Base-by-base conservation (phyloP, 2,797 vertebrate species). In the Hafferia zeledoni region DNA sequence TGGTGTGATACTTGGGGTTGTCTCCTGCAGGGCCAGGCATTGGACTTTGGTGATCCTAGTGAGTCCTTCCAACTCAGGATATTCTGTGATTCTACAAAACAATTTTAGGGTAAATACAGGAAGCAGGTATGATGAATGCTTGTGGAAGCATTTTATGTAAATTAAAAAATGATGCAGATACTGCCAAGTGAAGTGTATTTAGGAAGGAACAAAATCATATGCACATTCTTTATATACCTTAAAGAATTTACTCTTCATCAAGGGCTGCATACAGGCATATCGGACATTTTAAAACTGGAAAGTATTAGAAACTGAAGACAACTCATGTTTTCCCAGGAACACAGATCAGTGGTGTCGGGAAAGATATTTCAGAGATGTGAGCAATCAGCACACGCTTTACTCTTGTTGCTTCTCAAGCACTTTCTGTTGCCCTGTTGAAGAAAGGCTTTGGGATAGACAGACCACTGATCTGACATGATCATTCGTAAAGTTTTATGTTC, bases 111-210 rank as follows among this genome's bases (percentile, higher is more conserved):
- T 10, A 64, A 60, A 52, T 13, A 52, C 7, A 47, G 0, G 4
- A 71, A 84, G 5, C 18, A 46, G 20, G 12, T 75, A 39, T 20
- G 33, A 49, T 37, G 20, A 44, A 57, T 0, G 0, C 5, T 64
- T 24, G 9, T 68, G 57, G 28, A 13, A 3, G 1, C 4, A 35
- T 78, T 81, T 76, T 13, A 53, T 22, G 11, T 61, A 81, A 77
- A 61, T 57, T 57, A 63, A 76, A 87, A 69, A 15, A 13, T 59
- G 11, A 63, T 37, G 5, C 3, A 17, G 10, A 33, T 57, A 46
- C 17, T 72, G 13, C 25, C 47, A 76, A 76, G 3, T 41, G 25
- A 35, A 3, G 0, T 19, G 11, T 46, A 49, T 39, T 59, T 79
- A 71, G 49, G 9, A 78, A 91, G 11, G 12, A 17, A 31, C 3